These are phyloP conservation scores for Octodonta nipae DNA, from an alignment of 2,888 invertebrate genomes.

Conservation along the genomic window DNA sequence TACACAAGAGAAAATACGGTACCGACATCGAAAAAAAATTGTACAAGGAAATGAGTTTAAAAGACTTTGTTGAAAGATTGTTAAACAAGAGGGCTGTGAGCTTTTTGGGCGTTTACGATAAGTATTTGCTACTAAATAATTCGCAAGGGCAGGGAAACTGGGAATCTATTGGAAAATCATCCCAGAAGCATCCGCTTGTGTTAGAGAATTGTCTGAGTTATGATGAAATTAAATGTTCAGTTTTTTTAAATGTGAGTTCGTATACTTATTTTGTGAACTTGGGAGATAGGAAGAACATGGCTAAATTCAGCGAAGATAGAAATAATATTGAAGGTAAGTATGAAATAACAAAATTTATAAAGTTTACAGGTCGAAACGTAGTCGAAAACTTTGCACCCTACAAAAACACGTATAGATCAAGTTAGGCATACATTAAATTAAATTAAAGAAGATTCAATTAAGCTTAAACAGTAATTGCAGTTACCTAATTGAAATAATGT, in stretches of 20 bases:
- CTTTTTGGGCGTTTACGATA: constrained; percentile 30
- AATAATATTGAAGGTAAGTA: constrained; percentile 31
- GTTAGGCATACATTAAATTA: too few relatives aligned
- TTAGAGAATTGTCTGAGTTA: constrained; percentile 42
- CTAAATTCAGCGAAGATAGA: constrained; percentile 35
- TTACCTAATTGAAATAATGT: too few relatives aligned
- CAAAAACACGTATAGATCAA: too few relatives aligned
- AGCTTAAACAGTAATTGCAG: too few relatives aligned
- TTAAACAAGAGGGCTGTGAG: constrained; percentile 40
- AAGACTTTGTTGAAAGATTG: constrained; percentile 40
- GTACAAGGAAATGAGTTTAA: constrained; percentile 32
- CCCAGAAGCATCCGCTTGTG: constrained; percentile 36
- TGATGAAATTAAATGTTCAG: constrained; percentile 46
- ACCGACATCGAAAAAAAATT: constrained; percentile 19
- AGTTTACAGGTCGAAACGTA: too few relatives aligned
- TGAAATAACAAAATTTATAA: too few relatives aligned
- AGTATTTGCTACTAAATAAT: constrained; percentile 26
- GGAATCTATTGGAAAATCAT: constrained; percentile 39
- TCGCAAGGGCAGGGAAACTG: constrained; percentile 38
- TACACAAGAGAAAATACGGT: constrained; percentile 41
- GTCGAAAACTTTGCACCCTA: too few relatives aligned
- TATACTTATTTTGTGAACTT: constrained; percentile 44
- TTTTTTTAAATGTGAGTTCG: constrained; percentile 42
- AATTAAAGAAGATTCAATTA: too few relatives aligned
- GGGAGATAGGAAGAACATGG: constrained; percentile 42